These are phyloP conservation scores for Taphrorychus bicolor DNA, from an alignment of 2,888 invertebrate genomes.

Conservation along the genomic window DNA sequence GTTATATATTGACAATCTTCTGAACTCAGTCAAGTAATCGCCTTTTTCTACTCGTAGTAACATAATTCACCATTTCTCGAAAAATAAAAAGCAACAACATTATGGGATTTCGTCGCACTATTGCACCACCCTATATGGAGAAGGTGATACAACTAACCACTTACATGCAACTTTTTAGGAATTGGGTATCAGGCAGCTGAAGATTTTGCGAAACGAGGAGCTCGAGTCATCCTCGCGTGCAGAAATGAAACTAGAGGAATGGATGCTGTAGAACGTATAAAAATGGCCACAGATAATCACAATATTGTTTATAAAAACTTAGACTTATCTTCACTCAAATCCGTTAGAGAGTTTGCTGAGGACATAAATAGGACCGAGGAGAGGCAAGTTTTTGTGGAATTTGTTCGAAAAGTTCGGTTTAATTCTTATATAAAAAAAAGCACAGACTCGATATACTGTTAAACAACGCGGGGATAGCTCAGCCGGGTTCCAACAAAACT, in stretches of 20 bases:
- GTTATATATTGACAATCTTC: no score
- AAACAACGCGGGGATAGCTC: conserved; percentile 68
- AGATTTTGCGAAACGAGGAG: conserved; percentile 61
- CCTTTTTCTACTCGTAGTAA: no score
- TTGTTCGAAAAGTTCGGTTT: no score
- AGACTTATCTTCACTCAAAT: conserved; percentile 63
- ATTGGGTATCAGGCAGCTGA: conserved; percentile 59
- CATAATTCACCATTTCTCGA: no score
- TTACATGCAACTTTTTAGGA: no score
- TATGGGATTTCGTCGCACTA: no score
- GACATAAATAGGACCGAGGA: conserved; percentile 63
- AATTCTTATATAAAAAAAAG: no score
- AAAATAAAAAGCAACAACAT: no score
- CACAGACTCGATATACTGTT: conserved; percentile 65
- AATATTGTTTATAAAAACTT: conserved; percentile 66
- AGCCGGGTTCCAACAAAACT: conserved; percentile 56
- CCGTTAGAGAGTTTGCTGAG: conserved; percentile 67
- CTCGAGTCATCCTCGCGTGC: conserved; percentile 64
- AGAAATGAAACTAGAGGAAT: conserved; percentile 52
- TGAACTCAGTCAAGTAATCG: no score
- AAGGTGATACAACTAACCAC: no score
- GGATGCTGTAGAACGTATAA: conserved; percentile 50
- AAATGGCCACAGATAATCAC: conserved; percentile 59
- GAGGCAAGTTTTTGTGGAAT: no score
- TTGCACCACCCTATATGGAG: no score